These are phyloP conservation scores for Protaetia brevitarsis DNA, from an alignment of 1,140 invertebrate genomes.

Conservation along the genomic window DNA sequence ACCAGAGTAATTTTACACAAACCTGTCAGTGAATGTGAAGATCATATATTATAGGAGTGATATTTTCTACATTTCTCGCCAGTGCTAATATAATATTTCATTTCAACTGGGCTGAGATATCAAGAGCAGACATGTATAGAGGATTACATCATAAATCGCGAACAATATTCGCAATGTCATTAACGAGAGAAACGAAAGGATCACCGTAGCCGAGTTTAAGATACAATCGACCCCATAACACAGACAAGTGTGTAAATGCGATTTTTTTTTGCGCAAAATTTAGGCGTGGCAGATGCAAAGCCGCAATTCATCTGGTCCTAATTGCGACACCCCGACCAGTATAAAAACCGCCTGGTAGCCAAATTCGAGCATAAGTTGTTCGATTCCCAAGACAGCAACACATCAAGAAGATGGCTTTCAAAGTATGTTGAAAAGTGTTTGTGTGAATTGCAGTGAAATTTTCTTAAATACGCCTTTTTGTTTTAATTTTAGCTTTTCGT, in stretches of 20 bases:
- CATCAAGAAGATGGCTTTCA: neutral
- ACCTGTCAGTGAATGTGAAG: too few relatives aligned
- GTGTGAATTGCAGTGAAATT: neutral
- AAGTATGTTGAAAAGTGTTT: neutral
- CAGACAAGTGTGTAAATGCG: neutral
- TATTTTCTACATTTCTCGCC: too few relatives aligned
- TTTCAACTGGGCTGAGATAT: too few relatives aligned
- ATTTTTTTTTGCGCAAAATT: constrained; percentile 1
- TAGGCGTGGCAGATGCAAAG: constrained; percentile 2
- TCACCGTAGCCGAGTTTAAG: too few relatives aligned
- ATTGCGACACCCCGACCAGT: neutral
- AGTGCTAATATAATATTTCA: too few relatives aligned
- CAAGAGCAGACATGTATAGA: too few relatives aligned
- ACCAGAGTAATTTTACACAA: too few relatives aligned
- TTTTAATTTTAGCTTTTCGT: neutral
- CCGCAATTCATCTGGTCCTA: constrained; percentile 4
- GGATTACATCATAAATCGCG: too few relatives aligned
- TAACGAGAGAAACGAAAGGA: too few relatives aligned
- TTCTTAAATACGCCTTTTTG: neutral
- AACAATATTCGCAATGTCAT: too few relatives aligned
- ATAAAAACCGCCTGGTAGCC: neutral
- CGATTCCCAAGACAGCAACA: constrained; percentile 2
- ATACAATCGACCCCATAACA: neutral
- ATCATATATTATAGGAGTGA: too few relatives aligned
- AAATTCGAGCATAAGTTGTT: constrained; percentile 12